Conservation (phyloP, 2,797 vertebrate species). For the Lerista edwardsae region DNA sequence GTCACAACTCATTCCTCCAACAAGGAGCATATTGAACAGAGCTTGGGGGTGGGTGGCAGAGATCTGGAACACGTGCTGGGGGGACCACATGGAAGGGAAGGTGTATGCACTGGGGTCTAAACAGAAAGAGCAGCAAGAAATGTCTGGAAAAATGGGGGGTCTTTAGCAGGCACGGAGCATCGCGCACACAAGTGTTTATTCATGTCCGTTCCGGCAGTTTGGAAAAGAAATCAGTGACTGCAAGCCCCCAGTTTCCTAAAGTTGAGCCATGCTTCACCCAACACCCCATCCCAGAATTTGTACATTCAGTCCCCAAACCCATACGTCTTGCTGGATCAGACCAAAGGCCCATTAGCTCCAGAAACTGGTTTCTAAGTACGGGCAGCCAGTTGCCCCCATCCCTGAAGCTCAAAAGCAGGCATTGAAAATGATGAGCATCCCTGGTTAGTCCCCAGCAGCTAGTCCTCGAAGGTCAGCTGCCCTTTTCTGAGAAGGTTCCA, state of each 20-base stretch:
- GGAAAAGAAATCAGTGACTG: background rate
- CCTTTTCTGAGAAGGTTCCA: no score
- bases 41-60: background rate
- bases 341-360: background rate
- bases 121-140: background rate
- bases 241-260: no score
- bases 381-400: background rate
- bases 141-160: background rate
- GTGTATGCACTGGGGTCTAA: background rate
- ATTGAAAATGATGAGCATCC: rapidly evolving
- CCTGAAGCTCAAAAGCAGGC: background rate
- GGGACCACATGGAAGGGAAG: rapidly evolving
- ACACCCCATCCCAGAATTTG: background rate
- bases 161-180: background rate
- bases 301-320: background rate
- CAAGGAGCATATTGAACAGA: slow-evolving; percentile 64
- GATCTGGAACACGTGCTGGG: rapidly evolving
- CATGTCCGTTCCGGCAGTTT: background rate
- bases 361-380: background rate
- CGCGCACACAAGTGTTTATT: no score
- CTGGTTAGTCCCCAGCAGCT: background rate
- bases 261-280: background rate
- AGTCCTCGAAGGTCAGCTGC: background rate
- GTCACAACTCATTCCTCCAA: slow-evolving; percentile 54
- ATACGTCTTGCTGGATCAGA: no score